phyloP scores from a whole-genome alignment of 2,113 vertebrate species.

The Pituophis catenifer region DNA sequence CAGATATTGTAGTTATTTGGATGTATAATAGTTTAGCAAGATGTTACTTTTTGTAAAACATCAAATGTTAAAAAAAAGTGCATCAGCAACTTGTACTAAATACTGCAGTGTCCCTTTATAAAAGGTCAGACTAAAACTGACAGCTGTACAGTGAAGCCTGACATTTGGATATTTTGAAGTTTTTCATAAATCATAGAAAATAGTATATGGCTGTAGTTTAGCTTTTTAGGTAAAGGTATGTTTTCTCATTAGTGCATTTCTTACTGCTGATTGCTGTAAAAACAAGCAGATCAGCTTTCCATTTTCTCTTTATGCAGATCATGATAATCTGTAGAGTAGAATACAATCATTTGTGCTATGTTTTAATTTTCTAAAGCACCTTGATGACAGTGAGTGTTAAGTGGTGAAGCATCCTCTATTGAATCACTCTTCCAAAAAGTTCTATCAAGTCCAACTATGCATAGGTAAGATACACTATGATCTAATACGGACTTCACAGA shows the following conservation, averaged over 20 bases:
- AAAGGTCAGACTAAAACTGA: constrained; percentile 82
- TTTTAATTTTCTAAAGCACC: constrained; percentile 85
- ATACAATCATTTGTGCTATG: constrained; percentile 81
- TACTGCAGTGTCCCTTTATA: constrained; percentile 98
- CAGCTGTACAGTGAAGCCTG: constrained; percentile 79
- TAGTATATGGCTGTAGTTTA: constrained; percentile 83
- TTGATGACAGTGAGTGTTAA: constrained; percentile 85
- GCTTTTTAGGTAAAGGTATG: constrained; percentile 81
- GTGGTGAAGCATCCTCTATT: constrained; percentile 82
- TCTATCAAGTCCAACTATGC: constrained; percentile 69
- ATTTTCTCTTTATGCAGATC: constrained; percentile 79
- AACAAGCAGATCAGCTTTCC: constrained; percentile 76
- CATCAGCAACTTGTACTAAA: constrained; percentile 86
- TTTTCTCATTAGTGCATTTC: constrained; percentile 83
- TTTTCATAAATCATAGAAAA: constrained; percentile 81
- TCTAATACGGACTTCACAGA: constrained; percentile 69
- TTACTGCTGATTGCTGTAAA: constrained; percentile 78
- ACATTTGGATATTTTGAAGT: constrained; percentile 86
- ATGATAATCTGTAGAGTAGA: constrained; percentile 82
- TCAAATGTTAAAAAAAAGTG: constrained; percentile 95
- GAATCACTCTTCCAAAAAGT: constrained; percentile 71
- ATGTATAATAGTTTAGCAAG: constrained; percentile 98
- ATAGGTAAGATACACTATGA: constrained; percentile 70
- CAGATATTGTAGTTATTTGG: constrained; percentile 99
- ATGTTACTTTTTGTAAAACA: constrained; percentile 99